Base-by-base conservation (phyloP, 2,888 invertebrate species). In the Hyposoter dolosus region DNA sequence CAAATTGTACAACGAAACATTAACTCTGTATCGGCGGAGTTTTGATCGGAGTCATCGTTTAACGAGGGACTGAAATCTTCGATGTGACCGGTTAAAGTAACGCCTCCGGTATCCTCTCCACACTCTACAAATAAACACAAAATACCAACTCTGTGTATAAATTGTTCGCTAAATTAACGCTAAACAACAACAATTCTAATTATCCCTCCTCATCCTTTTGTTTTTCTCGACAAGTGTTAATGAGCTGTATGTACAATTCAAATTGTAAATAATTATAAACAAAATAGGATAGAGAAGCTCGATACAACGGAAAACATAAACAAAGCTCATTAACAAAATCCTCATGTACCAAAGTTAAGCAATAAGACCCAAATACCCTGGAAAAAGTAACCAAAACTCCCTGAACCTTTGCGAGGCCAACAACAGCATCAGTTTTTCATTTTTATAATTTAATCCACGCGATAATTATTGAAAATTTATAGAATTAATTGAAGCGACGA, bases 1-100 rank as follows among this genome's bases (percentile, higher is more conserved):
- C 96, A 96, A 89, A 96, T 93, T 92, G 95, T 95, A 93, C 96
- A 96, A 88, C 95, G 95, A 92, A 96, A 96, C 91, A 95, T 95
- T 89, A 95, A 93, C 88, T 95, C 95, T 88, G 95, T 95, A 94
- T 95, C 95, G 68, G 43, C 9, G 88, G 91, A 89, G 87, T 90
- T 89, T 87, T 91, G 91, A 90, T 89, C 92, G 87, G 87, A 89
- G 90, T 92, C 90, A 88, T 93, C 93, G 88, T 92, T 92, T 90
- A 92, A 89, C 79, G 89, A 85, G 89, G 91, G 89, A 89, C 89
- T 90, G 88, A 90, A 90, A 89, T 92, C 92, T 88, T 88, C 90
- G 89, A 89, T 90, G 88, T 89, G 89, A 91, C 89, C 76, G 79
- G 50, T 90, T 86, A 88, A 87, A 91, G 88, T 90, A 90, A 89